phyloP scores from a whole-genome alignment of 2,888 invertebrate genomes.

The Acrobeloides nanus region DNA sequence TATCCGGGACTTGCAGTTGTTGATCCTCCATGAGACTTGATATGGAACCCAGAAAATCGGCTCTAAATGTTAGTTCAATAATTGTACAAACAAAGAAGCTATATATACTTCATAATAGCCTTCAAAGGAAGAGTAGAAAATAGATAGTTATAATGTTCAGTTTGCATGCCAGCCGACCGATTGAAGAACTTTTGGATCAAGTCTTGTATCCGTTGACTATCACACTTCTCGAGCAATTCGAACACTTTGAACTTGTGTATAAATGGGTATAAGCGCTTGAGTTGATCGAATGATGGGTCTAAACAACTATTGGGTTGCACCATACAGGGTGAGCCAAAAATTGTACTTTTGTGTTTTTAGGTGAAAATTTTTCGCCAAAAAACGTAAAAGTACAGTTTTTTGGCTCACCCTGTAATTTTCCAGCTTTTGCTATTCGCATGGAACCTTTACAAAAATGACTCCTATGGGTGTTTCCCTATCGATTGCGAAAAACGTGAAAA shows the following conservation, averaged over 20 bases:
- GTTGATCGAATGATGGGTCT: conserved; percentile 7
- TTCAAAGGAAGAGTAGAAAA: conserved; percentile 11
- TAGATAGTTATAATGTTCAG: conserved; percentile 9
- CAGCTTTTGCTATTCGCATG: too few species aligned
- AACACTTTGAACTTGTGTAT: conserved; percentile 9
- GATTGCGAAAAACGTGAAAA: too few species aligned
- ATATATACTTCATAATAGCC: conserved; percentile 1
- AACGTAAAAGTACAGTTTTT: too few species aligned
- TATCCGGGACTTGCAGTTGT: background rate
- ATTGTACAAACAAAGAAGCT: background rate
- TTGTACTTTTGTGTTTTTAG: too few species aligned
- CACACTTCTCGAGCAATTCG: conserved; percentile 4
- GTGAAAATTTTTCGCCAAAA: too few species aligned
- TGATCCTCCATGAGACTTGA: conserved; percentile 5
- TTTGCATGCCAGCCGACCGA: background rate
- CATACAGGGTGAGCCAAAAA: too few species aligned
- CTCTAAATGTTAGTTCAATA: background rate
- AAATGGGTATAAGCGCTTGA: conserved; percentile 4
- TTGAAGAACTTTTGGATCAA: conserved; percentile 6
- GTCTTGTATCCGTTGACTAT: background rate
- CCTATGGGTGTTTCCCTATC: too few species aligned
- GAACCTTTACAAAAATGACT: too few species aligned
- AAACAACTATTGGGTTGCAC: too few species aligned
- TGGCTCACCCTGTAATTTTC: too few species aligned
- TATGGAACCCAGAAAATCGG: background rate